Percentiles rank a stretch among this genome's conserved stretches.
phyloP scores from a whole-genome alignment of 2,888 invertebrate species.

The Acronicta psi region DNA sequence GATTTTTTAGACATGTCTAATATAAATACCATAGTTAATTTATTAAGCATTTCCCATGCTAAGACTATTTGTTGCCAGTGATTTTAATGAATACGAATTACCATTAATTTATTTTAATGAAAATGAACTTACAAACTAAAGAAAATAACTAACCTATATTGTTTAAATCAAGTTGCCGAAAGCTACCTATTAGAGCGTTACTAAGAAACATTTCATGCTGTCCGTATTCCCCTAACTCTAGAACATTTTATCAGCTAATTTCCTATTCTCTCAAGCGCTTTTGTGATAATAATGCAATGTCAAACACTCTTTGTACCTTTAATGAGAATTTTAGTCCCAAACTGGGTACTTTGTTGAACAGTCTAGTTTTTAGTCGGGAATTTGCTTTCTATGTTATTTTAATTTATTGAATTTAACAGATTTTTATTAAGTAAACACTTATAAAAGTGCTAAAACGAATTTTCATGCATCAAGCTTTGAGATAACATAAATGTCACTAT shows the following conservation, averaged over 20 bases:
- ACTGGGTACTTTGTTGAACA: slow-evolving; percentile 21
- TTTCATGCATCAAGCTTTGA: too few relatives aligned
- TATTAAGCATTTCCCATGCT: too few relatives aligned
- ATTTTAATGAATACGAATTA: too few relatives aligned
- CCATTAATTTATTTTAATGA: too few relatives aligned
- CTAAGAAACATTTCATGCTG: slow-evolving; percentile 6
- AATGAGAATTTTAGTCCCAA: slow-evolving; percentile 38
- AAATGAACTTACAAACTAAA: too few relatives aligned
- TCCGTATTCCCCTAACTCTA: slow-evolving; percentile 8
- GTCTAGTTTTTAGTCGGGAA: slow-evolving; percentile 15
- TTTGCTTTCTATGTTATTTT: slow-evolving; percentile 4
- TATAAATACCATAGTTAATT: too few relatives aligned
- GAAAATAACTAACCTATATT: too few relatives aligned
- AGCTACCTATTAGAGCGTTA: neutral
- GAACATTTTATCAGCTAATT: slow-evolving; percentile 24
- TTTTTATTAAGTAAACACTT: too few relatives aligned
- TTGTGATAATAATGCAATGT: slow-evolving; percentile 31
- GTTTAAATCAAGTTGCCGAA: neutral
- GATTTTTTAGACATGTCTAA: too few relatives aligned
- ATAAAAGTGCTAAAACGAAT: too few relatives aligned
- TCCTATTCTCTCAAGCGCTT: slow-evolving; percentile 26
- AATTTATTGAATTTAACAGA: slow-evolving; percentile 36
- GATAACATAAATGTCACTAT: too few relatives aligned
- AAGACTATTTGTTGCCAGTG: too few relatives aligned
- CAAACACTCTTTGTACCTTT: slow-evolving; percentile 39